Evolutionary conservation across 2,888 invertebrate genomes (phyloP), one percentile per base, ranked within the genome.

Genomic region (Melieria picta): DNA sequence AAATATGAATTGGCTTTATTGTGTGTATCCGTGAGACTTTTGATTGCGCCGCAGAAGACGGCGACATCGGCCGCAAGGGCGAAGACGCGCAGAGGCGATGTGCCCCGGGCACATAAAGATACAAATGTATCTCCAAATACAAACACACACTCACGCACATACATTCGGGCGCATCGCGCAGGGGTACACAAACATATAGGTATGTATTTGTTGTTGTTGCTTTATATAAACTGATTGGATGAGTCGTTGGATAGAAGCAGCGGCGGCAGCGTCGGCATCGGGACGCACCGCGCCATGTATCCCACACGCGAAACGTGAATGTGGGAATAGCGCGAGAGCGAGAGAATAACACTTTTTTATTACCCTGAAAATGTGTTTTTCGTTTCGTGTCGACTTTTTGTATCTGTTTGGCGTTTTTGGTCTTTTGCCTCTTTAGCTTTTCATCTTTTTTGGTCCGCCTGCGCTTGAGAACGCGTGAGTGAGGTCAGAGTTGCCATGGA

Each of bases 221-320:
- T 80, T 78, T 80, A 79, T 82, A 81, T 81, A 82, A 82, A 81
- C 81, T 82, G 79, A 81, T 81, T 82, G 79, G 82, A 78, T 77
- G 76, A 80, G 77, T 78, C 76, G 74, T 48, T 10, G 50, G 16
- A 48, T 4, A 52, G 42, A 42, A 9, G 64, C 64, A 64, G 64
- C 52, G 43, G 55, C 43, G 50, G 9, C 66, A 48, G 50, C 72
- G 64, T 70, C 67, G 58, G 52, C 46, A 73, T 73, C 48, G 62
- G 46, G 63, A 67, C 68, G 71, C 57, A 58, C 58, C 57, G 56
- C 16, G 52, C 52, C 13, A 52, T 50, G 52, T 52, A 9, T 7
- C 13, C 11, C 13, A 13, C 9, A 13, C 13, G 52, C 13, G 9
- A n/a, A 30, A 13, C 13, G 1, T 52, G 52, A n/a, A 7, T 52